phyloP scores from a whole-genome alignment of 2,113 vertebrate genomes.

The Apodemus speciosus region DNA sequence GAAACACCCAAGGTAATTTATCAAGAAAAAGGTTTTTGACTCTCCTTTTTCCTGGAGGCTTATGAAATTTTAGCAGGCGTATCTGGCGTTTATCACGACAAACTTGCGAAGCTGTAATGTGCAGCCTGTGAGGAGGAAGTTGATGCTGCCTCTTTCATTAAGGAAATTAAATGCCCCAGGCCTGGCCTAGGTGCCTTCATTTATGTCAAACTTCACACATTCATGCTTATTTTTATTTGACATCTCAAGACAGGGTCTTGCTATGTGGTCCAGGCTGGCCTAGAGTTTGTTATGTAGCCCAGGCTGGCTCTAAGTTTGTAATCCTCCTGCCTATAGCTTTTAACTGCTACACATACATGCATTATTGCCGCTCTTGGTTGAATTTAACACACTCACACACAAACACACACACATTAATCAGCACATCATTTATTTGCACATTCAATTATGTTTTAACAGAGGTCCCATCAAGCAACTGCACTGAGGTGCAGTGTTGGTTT shows the following conservation, averaged over 20 bases:
- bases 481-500: neutral
- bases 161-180: neutral
- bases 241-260: neutral
- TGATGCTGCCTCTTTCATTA: neutral
- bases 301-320: neutral
- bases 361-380: neutral
- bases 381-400: neutral
- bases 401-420: neutral
- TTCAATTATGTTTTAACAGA: neutral
- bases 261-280: neutral
- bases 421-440: neutral
- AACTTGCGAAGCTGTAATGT: slow-evolving; percentile 47
- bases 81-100: slow-evolving; percentile 62
- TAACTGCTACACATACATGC: neutral
- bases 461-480: neutral
- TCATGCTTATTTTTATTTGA: neutral
- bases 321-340: neutral
- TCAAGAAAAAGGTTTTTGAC: slow-evolving; percentile 75
- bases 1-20: slow-evolving; percentile 73
- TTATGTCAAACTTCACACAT: neutral
- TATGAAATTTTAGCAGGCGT: slow-evolving; percentile 67
- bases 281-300: neutral
- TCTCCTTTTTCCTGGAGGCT: slow-evolving; percentile 50
- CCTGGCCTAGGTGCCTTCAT: neutral
- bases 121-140: neutral